Conservation (phyloP, 2,113 vertebrate genomes). For the Neodontobutis hainanensis region DNA sequence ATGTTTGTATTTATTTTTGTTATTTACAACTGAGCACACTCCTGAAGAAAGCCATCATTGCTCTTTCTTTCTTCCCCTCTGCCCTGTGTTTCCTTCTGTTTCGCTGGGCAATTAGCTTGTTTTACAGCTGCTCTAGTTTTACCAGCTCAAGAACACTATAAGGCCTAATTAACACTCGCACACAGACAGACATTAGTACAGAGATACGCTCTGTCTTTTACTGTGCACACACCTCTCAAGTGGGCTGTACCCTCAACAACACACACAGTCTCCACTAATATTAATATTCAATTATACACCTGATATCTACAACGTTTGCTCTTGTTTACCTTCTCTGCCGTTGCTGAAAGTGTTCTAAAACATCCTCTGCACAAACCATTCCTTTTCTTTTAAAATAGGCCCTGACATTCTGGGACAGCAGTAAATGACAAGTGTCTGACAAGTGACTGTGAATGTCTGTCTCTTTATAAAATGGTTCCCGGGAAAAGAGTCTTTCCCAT, state of each 20-base stretch:
- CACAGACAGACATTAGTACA: constrained; percentile 22
- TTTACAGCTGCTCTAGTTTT: constrained; percentile 58
- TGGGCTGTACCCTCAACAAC: background rate
- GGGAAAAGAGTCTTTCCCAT: constrained; percentile 2
- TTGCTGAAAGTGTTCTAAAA: too few species aligned
- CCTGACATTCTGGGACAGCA: background rate
- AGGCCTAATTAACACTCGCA: constrained; percentile 59
- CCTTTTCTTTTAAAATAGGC: background rate
- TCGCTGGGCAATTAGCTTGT: constrained; percentile 58
- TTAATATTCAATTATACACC: background rate
- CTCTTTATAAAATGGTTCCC: background rate
- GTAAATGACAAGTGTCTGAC: constrained; percentile 1
- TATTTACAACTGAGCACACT: background rate
- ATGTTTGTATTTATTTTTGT: background rate
- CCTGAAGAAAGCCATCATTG: background rate
- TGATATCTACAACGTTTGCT: background rate
- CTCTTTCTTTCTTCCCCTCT: constrained; percentile 33
- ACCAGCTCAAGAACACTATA: constrained; percentile 50
- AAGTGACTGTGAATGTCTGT: constrained; percentile 1
- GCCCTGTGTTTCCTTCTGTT: constrained; percentile 14
- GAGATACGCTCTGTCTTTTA: constrained; percentile 3
- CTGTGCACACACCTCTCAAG: constrained; percentile 2
- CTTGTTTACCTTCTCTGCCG: too few species aligned
- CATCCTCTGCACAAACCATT: background rate
- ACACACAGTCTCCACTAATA: background rate